These are phyloP conservation scores for Yponomeuta plumbellus DNA, from an alignment of 2,888 invertebrate species.

Conservation along the genomic window DNA sequence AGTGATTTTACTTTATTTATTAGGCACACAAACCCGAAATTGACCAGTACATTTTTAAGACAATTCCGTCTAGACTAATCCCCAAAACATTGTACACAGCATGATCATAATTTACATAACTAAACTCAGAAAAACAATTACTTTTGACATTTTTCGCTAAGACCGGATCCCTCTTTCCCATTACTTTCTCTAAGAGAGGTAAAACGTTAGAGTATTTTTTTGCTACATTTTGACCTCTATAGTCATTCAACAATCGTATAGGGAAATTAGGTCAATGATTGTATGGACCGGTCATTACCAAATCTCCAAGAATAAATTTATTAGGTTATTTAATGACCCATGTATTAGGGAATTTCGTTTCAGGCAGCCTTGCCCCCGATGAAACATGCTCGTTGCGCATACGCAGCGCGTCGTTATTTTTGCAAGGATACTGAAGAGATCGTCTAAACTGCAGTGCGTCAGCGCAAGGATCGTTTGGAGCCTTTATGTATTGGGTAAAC, in stretches of 20 bases:
- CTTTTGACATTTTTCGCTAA: too few species aligned
- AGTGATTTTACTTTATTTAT: too few species aligned
- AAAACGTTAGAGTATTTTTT: neutral
- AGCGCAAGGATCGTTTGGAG: neutral
- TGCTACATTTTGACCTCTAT: neutral
- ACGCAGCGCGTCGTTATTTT: neutral
- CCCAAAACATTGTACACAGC: too few species aligned
- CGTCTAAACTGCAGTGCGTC: constrained; percentile 10
- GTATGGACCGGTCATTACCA: neutral
- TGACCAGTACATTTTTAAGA: too few species aligned
- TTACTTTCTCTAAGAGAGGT: too few species aligned
- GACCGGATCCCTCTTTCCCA: too few species aligned
- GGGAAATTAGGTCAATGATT: neutral
- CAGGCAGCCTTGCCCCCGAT: neutral
- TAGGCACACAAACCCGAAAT: too few species aligned
- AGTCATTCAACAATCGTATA: neutral
- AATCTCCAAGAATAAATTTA: neutral
- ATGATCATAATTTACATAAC: too few species aligned
- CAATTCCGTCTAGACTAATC: too few species aligned
- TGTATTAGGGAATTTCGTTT: neutral
- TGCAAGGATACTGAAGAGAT: constrained; percentile 9
- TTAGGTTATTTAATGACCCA: too few species aligned
- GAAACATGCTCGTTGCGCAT: neutral
- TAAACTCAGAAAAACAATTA: too few species aligned
- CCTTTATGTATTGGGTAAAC: neutral